Evolutionary conservation across 2,888 invertebrate species (phyloP), one percentile per base, ranked within the genome.

Genomic region (Malacosoma neustria): DNA sequence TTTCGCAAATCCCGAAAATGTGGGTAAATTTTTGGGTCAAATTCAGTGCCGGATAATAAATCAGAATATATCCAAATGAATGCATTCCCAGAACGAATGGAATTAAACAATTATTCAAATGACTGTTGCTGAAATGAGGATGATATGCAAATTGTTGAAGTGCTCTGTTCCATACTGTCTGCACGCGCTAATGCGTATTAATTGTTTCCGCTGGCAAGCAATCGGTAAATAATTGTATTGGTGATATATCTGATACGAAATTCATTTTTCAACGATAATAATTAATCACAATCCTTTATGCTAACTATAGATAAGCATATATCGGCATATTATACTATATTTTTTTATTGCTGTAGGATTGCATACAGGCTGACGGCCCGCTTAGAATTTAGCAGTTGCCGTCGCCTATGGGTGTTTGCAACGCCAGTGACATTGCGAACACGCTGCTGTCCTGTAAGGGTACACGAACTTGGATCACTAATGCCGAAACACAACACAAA

Each of bases 81-180:
- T 53, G 55, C 57, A 61, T 54, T 42, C 48, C 49, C 55, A 45
- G 51, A 61, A 59, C 51, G 56, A 67, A 66, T 59, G 66, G 59
- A 60, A 72, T 72, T 70, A 74, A 69, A 63, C 72, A 76, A 80
- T 79, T 79, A 80, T 76, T 75, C 70, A 76, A 77, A 76, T 73
- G 55, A 63, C 48, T 50, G 53, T 55, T 57, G 53, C 51, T 57
- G 60, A 64, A 69, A 71, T 67, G 72, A 64, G 62, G 57, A 62
- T 66, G 64, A 73, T 72, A 67, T 67, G 69, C 61, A 64, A 67
- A 69, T 65, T 46, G 46, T 43, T 39, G 48, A 52, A 60, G 51
- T 55, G 51, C 55, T 50, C 41, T 39, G 48, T 53, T 49, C 48
- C 46, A 35, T 32, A 34, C 34, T 36, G 41, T 43, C 37, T 43